Conservation (phyloP, 1,140 invertebrate species). For the Drosophila mojavensis region DNA sequence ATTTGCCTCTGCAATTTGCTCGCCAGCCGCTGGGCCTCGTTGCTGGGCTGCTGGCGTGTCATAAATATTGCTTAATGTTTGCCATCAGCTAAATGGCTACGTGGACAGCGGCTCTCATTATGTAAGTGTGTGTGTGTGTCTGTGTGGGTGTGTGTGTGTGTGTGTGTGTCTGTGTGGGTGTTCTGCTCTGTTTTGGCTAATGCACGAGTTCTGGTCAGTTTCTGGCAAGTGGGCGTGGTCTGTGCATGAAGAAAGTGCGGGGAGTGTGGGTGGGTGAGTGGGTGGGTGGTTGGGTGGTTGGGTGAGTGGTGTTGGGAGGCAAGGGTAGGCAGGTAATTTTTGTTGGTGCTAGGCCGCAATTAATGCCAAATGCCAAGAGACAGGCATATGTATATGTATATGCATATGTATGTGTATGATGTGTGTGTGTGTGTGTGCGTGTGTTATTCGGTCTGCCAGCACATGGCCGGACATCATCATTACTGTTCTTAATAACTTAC, state of each 20-base stretch:
- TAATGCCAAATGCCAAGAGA: conserved; percentile 66
- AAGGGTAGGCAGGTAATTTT: conserved; percentile 61
- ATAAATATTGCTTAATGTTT: conserved; percentile 79
- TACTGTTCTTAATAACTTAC: conserved; percentile 71
- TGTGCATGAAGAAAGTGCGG: neutral
- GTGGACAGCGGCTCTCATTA: conserved; percentile 7
- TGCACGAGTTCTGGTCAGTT: conserved; percentile 35
- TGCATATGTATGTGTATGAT: neutral
- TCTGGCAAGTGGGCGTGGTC: neutral
- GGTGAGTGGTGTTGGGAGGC: neutral
- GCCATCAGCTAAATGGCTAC: conserved; percentile 52
- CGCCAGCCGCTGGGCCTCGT: conserved; percentile 25
- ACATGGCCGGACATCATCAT: conserved; percentile 77
- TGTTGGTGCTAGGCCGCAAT: conserved; percentile 71
- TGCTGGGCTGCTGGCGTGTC: conserved; percentile 35
- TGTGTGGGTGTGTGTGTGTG: neutral
- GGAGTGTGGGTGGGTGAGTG: neutral
- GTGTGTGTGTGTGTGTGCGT: conserved; percentile 9
- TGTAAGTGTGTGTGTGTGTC: neutral
- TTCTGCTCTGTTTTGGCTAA: conserved; percentile 43
- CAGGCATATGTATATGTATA: conserved; percentile 16
- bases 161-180: neutral
- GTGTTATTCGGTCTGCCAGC: conserved; percentile 28
- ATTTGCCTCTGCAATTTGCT: conserved; percentile 57
- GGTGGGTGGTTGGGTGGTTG: neutral